Evolutionary conservation across 2,888 invertebrate species (phyloP), one percentile per base, ranked within the genome.

Genomic region (Caenorhabditis sp.): DNA sequence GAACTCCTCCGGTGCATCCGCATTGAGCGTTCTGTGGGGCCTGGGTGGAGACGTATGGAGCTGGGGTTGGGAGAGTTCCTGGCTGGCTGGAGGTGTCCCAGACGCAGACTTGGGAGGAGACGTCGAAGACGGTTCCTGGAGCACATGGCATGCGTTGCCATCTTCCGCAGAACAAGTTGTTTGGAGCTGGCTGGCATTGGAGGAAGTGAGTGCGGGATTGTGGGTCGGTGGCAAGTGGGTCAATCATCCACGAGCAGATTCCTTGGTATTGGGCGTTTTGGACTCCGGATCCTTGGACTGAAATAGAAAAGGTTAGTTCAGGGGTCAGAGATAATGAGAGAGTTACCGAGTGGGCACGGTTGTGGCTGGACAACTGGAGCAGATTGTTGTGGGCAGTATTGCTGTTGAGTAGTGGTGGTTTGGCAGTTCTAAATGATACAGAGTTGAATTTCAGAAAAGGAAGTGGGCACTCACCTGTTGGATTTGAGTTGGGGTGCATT

Each of bases 161-260:
- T 82, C 89, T 82, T 66, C 92, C 92, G 82, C 92, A 92, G 89
- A 90, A 91, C 59, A 91, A 84, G 82, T 90, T 92, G 87, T 89
- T 90, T 61, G 90, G 89, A 31, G 91, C 90, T 44, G 91, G 91
- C 80, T 91, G 91, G 82, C 91, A 91, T 81, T 91, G 91, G 58
- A 91, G 89, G 86, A 86, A 91, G 82, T 87, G 90, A 63, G 87
- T 84, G 28, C 77, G 79, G 51, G 88, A 87, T 75, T 90, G 89
- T 49, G 92, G 90, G 72, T 90, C 89, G 44, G 87, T 82, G 76
- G 90, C 91, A 79, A 92, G 85, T 31, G 92, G 92, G 79, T 91
- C 92, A 63, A 92, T 77, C 92, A 92, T 92, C 92, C 92, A 92
- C 24, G 91, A 91, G 89, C 92, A 92, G 83, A 92, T 89, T 64